Evolutionary conservation across 2,797 vertebrate species (phyloP).

Genomic region (Botia almorhae): DNA sequence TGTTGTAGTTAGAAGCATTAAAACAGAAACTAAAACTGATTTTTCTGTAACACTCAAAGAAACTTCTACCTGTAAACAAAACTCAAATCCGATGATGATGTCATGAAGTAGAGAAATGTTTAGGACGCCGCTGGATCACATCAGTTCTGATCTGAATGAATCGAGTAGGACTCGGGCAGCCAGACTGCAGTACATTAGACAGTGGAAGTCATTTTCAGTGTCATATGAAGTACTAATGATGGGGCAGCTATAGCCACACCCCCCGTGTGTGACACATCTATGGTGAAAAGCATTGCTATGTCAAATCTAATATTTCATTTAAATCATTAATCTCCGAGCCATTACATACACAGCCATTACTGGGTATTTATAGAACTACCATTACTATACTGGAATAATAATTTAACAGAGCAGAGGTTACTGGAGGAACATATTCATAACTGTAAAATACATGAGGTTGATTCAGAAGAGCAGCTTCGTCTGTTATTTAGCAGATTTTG

Average conservation of each 20-base stretch:
- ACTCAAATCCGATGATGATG: slow-evolving; percentile 63
- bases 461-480: slow-evolving; percentile 25
- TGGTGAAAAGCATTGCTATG: background rate
- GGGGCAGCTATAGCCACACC: background rate
- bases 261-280: background rate
- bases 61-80: slow-evolving; percentile 59
- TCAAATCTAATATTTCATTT: background rate
- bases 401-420: slow-evolving; percentile 39
- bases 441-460: slow-evolving; percentile 25
- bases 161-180: background rate
- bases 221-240: no score
- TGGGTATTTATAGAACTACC: slow-evolving; percentile 61
- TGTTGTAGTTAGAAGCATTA: background rate
- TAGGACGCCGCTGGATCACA: background rate
- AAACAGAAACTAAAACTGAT: slow-evolving; percentile 7
- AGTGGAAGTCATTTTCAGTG: no score
- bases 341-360: slow-evolving; percentile 8
- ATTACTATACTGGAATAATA: slow-evolving; percentile 60
- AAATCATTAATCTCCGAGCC: background rate
- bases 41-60: slow-evolving; percentile 19
- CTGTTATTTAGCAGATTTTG: slow-evolving; percentile 22
- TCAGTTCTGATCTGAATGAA: background rate
- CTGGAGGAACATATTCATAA: slow-evolving; percentile 10
- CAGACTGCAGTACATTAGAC: no score
- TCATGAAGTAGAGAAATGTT: background rate